Evolutionary conservation across 2,888 invertebrate species (phyloP), one percentile per base, ranked within the genome.

Genomic region (Ichneumon xanthorius): DNA sequence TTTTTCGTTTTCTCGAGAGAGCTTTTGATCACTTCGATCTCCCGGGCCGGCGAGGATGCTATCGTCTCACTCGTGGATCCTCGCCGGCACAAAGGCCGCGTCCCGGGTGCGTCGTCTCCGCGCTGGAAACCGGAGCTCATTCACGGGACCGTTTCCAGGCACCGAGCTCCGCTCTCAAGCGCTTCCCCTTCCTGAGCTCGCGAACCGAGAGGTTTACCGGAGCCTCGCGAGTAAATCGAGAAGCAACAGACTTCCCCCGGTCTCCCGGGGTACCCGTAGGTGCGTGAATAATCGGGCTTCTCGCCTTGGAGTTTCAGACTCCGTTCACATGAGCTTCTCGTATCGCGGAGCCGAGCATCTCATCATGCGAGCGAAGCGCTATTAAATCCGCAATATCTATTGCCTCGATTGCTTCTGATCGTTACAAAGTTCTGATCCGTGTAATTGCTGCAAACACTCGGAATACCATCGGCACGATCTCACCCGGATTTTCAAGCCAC

Each of bases 251-350:
- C 11, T 14, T 11, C 22, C 58, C 7, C 48, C 63, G 50, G 16
- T 40, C 68, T 61, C 75, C 81, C 76, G 61, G 81, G 81, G 55
- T 30, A 16, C 9, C 26, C 26, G 1, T 55, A 63, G 48, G 70
- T 76, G 76, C 75, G 81, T 81, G 70, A 50, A 68, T 81, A 76
- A 81, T 81, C 61, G 75, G 33, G 26, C 53, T 61, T 16, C 67
- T 55, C 22, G 30, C 65, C 22, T 58, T 14, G 7, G 58, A 58
- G 58, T 58, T 58, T 22, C 22, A 58, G 26, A 58, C 26, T 58
- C 14, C 26, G 58, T 26, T 26, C 22, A 5, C 58, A 14, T 22
- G 58, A 58, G 58, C 58, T 58, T 72, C 53, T 63, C 33, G 16
- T 16, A 19, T 58, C 26, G 45, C 4, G 11, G 26, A 22, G 2